Base-by-base conservation (phyloP, 2,113 vertebrate species). In the Poeciliopsis turrubarensis region DNA sequence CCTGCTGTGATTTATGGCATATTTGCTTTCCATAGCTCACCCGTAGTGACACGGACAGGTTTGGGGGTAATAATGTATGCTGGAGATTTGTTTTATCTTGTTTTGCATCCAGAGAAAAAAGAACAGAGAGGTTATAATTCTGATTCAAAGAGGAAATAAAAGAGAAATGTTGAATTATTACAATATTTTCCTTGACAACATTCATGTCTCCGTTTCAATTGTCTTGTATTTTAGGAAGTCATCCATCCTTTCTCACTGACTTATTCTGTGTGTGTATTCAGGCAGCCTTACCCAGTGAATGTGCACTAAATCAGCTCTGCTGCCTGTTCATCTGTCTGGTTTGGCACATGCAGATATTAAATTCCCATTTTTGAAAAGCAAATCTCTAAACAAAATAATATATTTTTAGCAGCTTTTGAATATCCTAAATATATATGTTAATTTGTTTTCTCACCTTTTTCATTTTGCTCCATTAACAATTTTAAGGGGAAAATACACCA, bases 1-100 rank as follows among this genome's bases (percentile, higher is more conserved):
- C 73, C 60, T 51, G 72, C 80, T 63, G 39, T 81, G 86, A 89
- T 91, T 88, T 82, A 88, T 84, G 84, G 80, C n/a, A n/a, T 34
- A 70, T 77, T 77, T 84, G 71, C 64, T 74, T 71, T 83, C 64
- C 67, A 60, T 8, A 79, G 79, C 68, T 72, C 73, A 78, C 22
- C 25, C 44, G 5, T 47, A 47, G 17, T 1, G 51, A 78, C 66
- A 37, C 3, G 0, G 26, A 68, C 61, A 75, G 67, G 29, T 44
- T 72, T 61, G 57, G 14, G 1, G 19, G 68, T 73, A 81, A 74
- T 80, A 75, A 66, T 57, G 29, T 31, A 62, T 73, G 60, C 72
- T 29, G 32, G 41, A 29, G 66, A 65, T 75, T 68, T 75, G 73
- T 76, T 72, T 25, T 17, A 41, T 34, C 71, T 70, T 79, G 78